Percentiles rank a stretch among this genome's conserved stretches.
phyloP scores from a whole-genome alignment of 2,113 vertebrate species.

The Lepidothrix coronata region DNA sequence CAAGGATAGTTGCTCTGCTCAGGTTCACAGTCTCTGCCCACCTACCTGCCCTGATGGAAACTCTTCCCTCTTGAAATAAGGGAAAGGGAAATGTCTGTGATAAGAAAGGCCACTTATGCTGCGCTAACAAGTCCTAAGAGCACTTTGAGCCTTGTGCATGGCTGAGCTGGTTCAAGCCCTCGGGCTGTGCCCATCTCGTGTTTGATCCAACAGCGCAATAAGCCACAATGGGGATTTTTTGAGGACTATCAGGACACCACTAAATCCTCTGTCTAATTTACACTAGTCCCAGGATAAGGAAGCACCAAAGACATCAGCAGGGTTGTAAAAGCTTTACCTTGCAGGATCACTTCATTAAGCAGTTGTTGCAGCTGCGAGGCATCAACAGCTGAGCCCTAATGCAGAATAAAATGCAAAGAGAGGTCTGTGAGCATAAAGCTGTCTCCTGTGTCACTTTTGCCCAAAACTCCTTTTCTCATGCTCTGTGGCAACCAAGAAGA shows the following conservation, averaged over 20 bases:
- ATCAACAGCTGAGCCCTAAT: slow-evolving; percentile 60
- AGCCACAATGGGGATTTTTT: not conserved
- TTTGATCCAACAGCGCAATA: not conserved
- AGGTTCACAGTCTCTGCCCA: not conserved
- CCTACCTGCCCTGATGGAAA: not conserved
- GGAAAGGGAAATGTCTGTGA: not conserved
- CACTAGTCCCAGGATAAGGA: not conserved
- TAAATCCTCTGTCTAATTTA: not conserved
- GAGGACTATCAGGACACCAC: not conserved
- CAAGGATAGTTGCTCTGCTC: not conserved
- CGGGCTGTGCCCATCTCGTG: not conserved
- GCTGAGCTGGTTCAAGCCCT: not conserved
- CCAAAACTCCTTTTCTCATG: not conserved
- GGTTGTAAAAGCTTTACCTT: slow-evolving; percentile 63
- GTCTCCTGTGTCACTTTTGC: not conserved
- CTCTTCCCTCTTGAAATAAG: not conserved
- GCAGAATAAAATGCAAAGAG: not conserved
- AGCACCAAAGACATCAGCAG: not conserved
- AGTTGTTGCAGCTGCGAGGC: slow-evolving; percentile 70
- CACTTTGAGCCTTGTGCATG: not conserved
- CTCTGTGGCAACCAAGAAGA: not conserved
- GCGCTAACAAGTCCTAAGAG: not conserved
- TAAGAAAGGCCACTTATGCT: not conserved
- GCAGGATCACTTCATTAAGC: slow-evolving; percentile 71
- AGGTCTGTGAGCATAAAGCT: not conserved